A percentile compares a stretch with the other conserved stretches of the same genome.
These are phyloP conservation scores for Amphimedon queenslandica DNA, from an alignment of 37 sponge, comb jelly and placozoan species.

Conservation along the genomic window DNA sequence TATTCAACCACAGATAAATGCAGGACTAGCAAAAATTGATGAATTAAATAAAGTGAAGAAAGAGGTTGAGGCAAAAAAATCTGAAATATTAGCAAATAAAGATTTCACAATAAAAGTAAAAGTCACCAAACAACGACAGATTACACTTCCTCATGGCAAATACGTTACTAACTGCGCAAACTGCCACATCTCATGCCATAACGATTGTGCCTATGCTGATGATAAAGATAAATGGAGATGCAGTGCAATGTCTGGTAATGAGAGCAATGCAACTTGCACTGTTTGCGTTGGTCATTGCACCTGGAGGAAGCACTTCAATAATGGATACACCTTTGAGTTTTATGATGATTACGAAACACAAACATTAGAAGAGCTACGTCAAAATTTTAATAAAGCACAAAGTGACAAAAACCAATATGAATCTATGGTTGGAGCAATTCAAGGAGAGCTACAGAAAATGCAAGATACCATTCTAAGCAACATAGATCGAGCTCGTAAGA, in stretches of 20 bases:
- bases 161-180: slow-evolving; percentile 30
- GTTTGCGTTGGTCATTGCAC: slow-evolving; percentile 35
- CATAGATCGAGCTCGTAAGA: slow-evolving; percentile 14
- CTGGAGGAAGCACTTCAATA: slow-evolving; percentile 26
- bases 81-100: slow-evolving; percentile 14
- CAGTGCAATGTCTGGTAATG: slow-evolving; percentile 13
- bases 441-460: slow-evolving; percentile 6
- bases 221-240: slow-evolving; percentile 24
- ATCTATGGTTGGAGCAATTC: slow-evolving; percentile 2
- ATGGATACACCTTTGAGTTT: slow-evolving; percentile 13
- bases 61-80: background rate
- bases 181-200: slow-evolving; percentile 37
- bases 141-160: slow-evolving; percentile 1
- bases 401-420: background rate
- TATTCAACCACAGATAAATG: slow-evolving; percentile 4
- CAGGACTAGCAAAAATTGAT: background rate
- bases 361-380: slow-evolving; percentile 21
- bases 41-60: slow-evolving; percentile 9
- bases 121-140: background rate
- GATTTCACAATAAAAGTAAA: slow-evolving; percentile 23
- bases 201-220: slow-evolving; percentile 1
- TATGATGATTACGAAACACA: background rate
- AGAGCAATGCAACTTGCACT: slow-evolving; percentile 12
- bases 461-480: background rate
- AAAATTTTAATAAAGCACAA: slow-evolving; percentile 9